Conservation (phyloP, 2,888 invertebrate genomes). For the Hyles lineata region DNA sequence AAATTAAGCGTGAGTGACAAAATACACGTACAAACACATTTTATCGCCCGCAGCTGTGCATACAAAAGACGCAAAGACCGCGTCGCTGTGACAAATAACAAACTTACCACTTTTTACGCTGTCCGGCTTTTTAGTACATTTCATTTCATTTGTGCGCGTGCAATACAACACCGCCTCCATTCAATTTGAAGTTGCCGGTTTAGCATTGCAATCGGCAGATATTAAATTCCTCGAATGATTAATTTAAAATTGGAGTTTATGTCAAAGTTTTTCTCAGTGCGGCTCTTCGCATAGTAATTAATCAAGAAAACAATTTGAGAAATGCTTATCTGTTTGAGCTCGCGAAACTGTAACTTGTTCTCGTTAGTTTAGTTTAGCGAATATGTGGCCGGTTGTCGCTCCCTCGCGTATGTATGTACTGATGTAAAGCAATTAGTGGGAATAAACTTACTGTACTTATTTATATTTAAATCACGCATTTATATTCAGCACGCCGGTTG, state of each 20-base stretch:
- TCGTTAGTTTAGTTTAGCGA: conserved; percentile 55
- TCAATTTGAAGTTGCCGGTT: conserved; percentile 36
- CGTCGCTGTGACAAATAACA: conserved; percentile 51
- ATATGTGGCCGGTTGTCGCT: conserved; percentile 24
- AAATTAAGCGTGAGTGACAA: conserved; percentile 56
- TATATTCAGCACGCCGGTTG: conserved; percentile 18
- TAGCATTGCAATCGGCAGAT: conserved; percentile 30
- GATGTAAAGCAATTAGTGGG: conserved; percentile 26
- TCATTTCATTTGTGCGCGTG: neutral
- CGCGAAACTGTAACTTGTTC: conserved; percentile 68
- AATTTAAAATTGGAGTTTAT: conserved; percentile 32
- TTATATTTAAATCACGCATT: conserved; percentile 16
- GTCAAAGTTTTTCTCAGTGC: conserved; percentile 23
- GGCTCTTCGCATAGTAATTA: conserved; percentile 50
- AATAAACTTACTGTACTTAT: conserved; percentile 6
- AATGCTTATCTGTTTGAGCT: conserved; percentile 60
- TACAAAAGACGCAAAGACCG: conserved; percentile 14
- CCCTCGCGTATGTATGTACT: conserved; percentile 4
- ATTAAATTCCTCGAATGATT: conserved; percentile 29
- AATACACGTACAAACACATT: conserved; percentile 41
- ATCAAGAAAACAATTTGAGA: conserved; percentile 63
- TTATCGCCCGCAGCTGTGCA: conserved; percentile 29
- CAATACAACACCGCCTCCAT: conserved; percentile 42
- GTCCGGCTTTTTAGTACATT: neutral
- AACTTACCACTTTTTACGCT: conserved; percentile 38